These are phyloP conservation scores for Syngnathus typhle DNA, from an alignment of 2,113 vertebrate species.

Conservation along the genomic window DNA sequence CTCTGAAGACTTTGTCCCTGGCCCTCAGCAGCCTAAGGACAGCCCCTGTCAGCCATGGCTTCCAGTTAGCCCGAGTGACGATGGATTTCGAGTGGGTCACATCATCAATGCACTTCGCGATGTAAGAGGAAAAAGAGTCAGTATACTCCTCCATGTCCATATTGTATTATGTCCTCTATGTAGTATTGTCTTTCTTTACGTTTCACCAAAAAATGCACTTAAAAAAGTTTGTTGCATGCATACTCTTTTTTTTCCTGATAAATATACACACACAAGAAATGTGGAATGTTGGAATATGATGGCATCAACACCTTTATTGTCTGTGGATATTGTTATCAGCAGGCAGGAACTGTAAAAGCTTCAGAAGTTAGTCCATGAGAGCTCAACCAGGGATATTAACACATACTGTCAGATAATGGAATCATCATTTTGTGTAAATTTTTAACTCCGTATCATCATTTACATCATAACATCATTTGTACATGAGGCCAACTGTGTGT, in stretches of 20 bases:
- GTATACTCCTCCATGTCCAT: too few species aligned
- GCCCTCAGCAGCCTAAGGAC: too few species aligned
- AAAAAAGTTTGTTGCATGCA: not conserved
- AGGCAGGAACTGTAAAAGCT: conserved; percentile 21
- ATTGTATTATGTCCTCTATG: too few species aligned
- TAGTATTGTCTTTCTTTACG: not conserved
- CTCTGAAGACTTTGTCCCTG: too few species aligned
- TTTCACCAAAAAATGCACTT: not conserved
- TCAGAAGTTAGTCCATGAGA: conserved; percentile 20
- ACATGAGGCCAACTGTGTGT: not conserved
- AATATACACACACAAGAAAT: not conserved
- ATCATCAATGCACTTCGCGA: too few species aligned
- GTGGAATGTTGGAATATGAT: not conserved
- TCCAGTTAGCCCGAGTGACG: too few species aligned
- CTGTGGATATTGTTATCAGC: not conserved
- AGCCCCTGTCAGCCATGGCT: too few species aligned
- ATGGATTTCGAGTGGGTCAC: too few species aligned
- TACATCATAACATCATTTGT: too few species aligned
- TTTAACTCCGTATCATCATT: not conserved
- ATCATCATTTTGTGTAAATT: not conserved
- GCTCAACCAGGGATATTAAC: not conserved
- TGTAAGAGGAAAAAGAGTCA: too few species aligned
- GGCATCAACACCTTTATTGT: not conserved
- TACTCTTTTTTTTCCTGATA: not conserved
- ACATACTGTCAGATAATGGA: not conserved